phyloP scores from a whole-genome alignment of 2,888 invertebrate genomes.

The Temnothorax rugatulus region DNA sequence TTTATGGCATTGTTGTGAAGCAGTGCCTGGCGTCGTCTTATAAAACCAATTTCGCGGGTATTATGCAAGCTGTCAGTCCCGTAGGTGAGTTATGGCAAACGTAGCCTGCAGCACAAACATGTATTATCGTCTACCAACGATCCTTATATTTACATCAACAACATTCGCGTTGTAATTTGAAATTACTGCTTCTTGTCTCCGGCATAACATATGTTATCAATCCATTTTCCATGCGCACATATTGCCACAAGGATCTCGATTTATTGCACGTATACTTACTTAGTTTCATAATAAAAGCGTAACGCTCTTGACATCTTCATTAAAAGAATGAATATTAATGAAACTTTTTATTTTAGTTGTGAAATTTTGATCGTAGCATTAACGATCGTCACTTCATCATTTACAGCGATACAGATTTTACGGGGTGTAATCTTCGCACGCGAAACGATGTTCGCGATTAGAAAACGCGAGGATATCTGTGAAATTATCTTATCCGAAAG shows the following conservation, averaged over 20 bases:
- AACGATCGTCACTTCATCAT: not conserved
- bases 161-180: slow-evolving; percentile 74
- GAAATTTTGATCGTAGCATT: not conserved
- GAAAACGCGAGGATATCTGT: slow-evolving; percentile 3
- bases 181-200: slow-evolving; percentile 71
- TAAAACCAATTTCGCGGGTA: slow-evolving; percentile 86
- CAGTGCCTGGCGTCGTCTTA: slow-evolving; percentile 83
- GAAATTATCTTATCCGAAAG: not conserved
- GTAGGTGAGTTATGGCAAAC: slow-evolving; percentile 83
- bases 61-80: slow-evolving; percentile 86
- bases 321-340: slow-evolving; percentile 10
- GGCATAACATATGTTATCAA: slow-evolving; percentile 56
- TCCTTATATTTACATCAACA: slow-evolving; percentile 70
- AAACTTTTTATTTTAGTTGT: not conserved
- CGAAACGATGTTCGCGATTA: not conserved
- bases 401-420: not conserved
- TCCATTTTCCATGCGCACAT: slow-evolving; percentile 41
- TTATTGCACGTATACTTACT: slow-evolving; percentile 1
- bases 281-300: slow-evolving; percentile 28
- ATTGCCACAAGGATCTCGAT: slow-evolving; percentile 22
- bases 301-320: not conserved
- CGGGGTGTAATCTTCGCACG: not conserved
- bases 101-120: slow-evolving; percentile 81
- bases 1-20: slow-evolving; percentile 85
- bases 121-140: slow-evolving; percentile 74